These are phyloP conservation scores for Nipponacmea schrenckii DNA, from an alignment of 2,888 invertebrate genomes.

Conservation along the genomic window DNA sequence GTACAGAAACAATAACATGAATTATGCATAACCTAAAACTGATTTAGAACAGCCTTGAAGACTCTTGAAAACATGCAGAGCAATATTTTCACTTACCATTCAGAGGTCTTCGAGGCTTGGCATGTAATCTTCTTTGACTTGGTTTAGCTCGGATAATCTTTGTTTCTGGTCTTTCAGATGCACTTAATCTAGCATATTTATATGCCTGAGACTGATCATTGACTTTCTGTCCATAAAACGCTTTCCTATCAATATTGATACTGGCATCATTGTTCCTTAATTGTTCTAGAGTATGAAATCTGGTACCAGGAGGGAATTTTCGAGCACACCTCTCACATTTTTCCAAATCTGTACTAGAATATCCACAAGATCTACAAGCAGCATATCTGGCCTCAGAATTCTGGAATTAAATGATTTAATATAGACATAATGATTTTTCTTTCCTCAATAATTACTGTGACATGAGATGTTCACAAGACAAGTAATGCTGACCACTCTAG, in stretches of 20 bases:
- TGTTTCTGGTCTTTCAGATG: too few relatives aligned
- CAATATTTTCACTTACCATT: neutral
- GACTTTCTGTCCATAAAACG: slow-evolving; percentile 40
- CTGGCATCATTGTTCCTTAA: slow-evolving; percentile 16
- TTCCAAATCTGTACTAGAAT: slow-evolving; percentile 81
- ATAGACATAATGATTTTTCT: neutral
- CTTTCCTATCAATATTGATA: slow-evolving; percentile 34
- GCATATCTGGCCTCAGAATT: slow-evolving; percentile 29
- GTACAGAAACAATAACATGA: too few relatives aligned
- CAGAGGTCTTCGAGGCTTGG: neutral
- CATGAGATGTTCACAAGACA: neutral
- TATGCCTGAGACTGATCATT: slow-evolving; percentile 30
- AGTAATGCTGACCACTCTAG: neutral
- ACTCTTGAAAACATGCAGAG: neutral
- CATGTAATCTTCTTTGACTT: too few relatives aligned
- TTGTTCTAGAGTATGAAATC: slow-evolving; percentile 27
- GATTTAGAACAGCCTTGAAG: too few relatives aligned
- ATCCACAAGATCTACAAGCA: slow-evolving; percentile 84
- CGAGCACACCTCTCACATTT: slow-evolving; percentile 77
- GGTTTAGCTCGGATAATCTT: too few relatives aligned
- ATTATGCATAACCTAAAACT: too few relatives aligned
- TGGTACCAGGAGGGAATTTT: slow-evolving; percentile 53
- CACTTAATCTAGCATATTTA: slow-evolving; percentile 8
- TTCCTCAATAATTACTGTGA: neutral
- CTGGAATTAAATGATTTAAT: neutral